These are phyloP conservation scores for Crambe crambe DNA, from an alignment of 37 sponge, comb jelly and placozoan genomes.

Conservation along the genomic window DNA sequence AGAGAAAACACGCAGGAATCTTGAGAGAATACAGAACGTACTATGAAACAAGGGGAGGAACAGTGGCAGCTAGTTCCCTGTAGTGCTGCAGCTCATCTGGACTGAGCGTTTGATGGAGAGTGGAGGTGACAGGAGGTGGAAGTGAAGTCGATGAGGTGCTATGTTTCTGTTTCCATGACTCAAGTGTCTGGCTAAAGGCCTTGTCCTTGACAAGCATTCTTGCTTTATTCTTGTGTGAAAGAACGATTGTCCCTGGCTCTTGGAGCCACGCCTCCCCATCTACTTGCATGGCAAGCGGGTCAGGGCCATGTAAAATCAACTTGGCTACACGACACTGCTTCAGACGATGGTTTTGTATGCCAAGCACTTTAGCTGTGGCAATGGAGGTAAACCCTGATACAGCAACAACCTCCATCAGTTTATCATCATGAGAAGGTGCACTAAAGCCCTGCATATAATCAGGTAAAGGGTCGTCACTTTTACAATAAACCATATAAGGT, in stretches of 20 bases:
- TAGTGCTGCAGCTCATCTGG: slow-evolving; percentile 28
- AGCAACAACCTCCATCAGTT: slow-evolving; percentile 89
- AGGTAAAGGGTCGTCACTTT: slow-evolving; percentile 8
- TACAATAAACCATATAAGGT: neutral
- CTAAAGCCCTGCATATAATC: slow-evolving; percentile 53
- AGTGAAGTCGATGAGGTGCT: neutral
- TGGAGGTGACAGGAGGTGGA: slow-evolving; percentile 4
- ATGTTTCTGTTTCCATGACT: slow-evolving; percentile 69
- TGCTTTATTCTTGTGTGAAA: slow-evolving; percentile 91
- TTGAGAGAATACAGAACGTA: too few species aligned
- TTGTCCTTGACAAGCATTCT: slow-evolving; percentile 86
- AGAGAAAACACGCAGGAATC: too few species aligned
- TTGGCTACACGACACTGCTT: slow-evolving; percentile 80
- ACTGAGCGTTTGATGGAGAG: slow-evolving; percentile 11
- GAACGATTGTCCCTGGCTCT: slow-evolving; percentile 81
- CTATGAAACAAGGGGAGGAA: slow-evolving; percentile 48
- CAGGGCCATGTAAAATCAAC: slow-evolving; percentile 52
- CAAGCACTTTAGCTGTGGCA: slow-evolving; percentile 76
- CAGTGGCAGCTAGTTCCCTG: slow-evolving; percentile 36
- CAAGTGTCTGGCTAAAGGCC: slow-evolving; percentile 68
- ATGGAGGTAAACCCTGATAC: slow-evolving; percentile 78
- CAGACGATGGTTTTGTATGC: slow-evolving; percentile 72
- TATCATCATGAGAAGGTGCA: slow-evolving; percentile 93
- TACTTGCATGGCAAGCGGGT: slow-evolving; percentile 81
- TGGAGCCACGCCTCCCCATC: slow-evolving; percentile 99